Conservation (phyloP, 2,888 invertebrate species). For the Euplagia quadripunctaria region DNA sequence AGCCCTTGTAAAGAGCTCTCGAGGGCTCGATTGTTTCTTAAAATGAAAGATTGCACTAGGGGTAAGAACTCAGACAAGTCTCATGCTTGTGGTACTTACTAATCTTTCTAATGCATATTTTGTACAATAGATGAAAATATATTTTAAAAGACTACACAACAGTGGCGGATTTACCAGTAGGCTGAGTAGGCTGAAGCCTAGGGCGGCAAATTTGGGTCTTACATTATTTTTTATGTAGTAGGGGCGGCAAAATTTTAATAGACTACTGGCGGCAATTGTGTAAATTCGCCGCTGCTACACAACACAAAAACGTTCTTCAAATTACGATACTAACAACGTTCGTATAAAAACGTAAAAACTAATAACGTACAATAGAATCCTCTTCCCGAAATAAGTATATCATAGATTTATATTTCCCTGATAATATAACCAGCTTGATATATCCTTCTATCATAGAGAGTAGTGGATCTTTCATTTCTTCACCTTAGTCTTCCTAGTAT, state of each 20-base stretch:
- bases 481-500: conserved; percentile 68
- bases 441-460: conserved; percentile 20
- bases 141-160: background rate
- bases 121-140: background rate
- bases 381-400: background rate
- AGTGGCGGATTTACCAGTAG: no score
- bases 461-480: conserved; percentile 42
- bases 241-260: no score
- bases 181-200: no score
- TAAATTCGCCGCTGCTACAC: no score
- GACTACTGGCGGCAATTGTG: no score
- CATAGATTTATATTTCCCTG: conserved; percentile 6
- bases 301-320: background rate
- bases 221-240: no score
- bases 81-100: background rate
- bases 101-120: background rate
- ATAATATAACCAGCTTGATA: conserved; percentile 16
- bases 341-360: background rate
- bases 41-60: background rate
- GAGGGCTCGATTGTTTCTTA: background rate
- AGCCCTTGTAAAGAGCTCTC: background rate
- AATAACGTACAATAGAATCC: background rate
- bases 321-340: background rate
- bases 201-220: no score
- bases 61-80: background rate